These are phyloP conservation scores for Peromyscus maniculatus DNA, from an alignment of 2,113 vertebrate genomes.

Conservation along the genomic window DNA sequence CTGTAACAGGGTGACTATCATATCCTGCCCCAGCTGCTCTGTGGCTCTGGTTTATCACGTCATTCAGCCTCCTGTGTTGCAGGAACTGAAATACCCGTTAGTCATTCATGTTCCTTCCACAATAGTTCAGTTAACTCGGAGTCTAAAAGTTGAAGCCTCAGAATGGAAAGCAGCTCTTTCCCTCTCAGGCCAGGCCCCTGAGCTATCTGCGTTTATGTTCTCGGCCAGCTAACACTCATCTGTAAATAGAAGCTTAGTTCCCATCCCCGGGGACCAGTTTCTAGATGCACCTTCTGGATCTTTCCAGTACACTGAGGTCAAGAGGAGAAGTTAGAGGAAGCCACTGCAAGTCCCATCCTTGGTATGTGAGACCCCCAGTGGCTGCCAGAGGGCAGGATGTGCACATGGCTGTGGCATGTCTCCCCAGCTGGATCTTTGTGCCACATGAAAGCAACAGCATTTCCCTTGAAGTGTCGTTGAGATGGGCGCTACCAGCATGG, in stretches of 20 bases:
- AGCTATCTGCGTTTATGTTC: background rate
- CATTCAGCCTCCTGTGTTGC: background rate
- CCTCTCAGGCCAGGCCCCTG: background rate
- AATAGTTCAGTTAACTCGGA: background rate
- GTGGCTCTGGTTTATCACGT: background rate
- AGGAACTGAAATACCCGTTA: background rate
- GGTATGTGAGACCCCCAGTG: background rate
- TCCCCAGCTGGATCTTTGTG: conserved; percentile 50
- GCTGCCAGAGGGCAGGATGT: fast-evolving
- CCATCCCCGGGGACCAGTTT: conserved; percentile 12
- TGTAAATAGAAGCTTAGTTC: background rate
- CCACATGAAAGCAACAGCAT: conserved; percentile 45
- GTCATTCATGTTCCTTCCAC: background rate
- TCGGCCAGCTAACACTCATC: background rate
- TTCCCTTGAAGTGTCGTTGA: conserved; percentile 72
- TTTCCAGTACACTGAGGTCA: background rate
- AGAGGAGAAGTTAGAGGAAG: background rate
- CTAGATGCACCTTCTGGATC: background rate
- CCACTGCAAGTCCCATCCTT: conserved; percentile 28
- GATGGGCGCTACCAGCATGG: conserved; percentile 56
- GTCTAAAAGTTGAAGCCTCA: background rate
- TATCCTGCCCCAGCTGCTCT: background rate
- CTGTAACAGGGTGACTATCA: fast-evolving
- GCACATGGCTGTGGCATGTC: conserved; percentile 36
- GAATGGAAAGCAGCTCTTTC: background rate